A percentile compares a stretch with the other conserved stretches of the same genome.
These are phyloP conservation scores for Paradoxurus hermaphroditus DNA, from an alignment of 2,113 vertebrate species.

Conservation along the genomic window DNA sequence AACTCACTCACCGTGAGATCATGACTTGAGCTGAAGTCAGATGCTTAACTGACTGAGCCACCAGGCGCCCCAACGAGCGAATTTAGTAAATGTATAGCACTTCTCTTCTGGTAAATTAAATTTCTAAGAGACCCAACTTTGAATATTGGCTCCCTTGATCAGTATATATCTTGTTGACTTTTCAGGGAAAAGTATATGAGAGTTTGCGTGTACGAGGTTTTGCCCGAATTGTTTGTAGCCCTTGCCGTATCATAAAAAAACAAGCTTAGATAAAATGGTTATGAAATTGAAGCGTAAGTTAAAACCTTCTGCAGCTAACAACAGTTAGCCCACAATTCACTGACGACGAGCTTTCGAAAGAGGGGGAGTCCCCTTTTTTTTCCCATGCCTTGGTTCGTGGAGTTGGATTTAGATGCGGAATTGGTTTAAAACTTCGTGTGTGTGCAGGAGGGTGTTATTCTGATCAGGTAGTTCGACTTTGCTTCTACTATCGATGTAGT, in stretches of 20 bases:
- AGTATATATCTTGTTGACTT: not conserved
- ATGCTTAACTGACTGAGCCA: no score
- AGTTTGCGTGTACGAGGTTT: not conserved
- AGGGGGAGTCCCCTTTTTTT: not conserved
- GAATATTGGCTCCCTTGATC: not conserved
- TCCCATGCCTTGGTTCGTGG: not conserved
- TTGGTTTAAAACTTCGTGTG: not conserved
- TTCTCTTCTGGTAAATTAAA: not conserved
- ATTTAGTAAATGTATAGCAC: not conserved
- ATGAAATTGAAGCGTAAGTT: not conserved
- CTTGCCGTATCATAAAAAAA: slow-evolving; percentile 24
- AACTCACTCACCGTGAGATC: no score
- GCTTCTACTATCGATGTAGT: not conserved
- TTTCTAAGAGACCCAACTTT: not conserved
- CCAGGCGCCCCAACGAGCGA: not conserved
- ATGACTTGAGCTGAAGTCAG: no score
- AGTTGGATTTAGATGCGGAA: not conserved
- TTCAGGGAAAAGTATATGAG: not conserved
- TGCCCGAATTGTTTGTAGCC: not conserved
- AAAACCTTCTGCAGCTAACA: not conserved
- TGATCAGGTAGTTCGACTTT: not conserved
- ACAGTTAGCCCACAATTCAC: slow-evolving; percentile 3
- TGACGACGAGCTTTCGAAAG: not conserved
- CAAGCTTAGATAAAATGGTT: slow-evolving; percentile 14
- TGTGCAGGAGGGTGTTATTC: not conserved